Base-by-base conservation (phyloP, 2,113 vertebrate genomes). In the Lepidiolamprologus cunningtoni region DNA sequence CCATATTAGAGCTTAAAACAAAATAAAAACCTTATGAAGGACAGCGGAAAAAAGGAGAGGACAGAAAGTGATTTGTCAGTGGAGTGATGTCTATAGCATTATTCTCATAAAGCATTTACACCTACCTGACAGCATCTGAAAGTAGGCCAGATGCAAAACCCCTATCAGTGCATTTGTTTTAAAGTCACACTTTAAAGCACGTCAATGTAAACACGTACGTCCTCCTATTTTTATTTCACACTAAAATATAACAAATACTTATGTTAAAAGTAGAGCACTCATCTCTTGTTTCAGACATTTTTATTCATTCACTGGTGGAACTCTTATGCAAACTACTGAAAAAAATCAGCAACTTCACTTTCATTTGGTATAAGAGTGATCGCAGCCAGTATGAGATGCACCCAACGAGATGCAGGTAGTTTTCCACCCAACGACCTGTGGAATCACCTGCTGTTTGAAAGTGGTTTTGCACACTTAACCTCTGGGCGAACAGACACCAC, bases 81-180 rank as follows among this genome's bases (percentile, higher is more conserved):
- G 3, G 58, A 35, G 53, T 6, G 55, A 81, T 42, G 84, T 81
- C 55, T 81, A 53, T 13, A 78, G 83, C 28, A 14, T n/a, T 76
- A 10, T 76, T 58, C 86, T 86, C 84, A 55, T 26, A 87, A 79
- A 89, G 90, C 83, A 87, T 91, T 89, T 81, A 89, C 87, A 93
- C 89, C 86, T 90, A 85, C 42, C 73, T 87, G 85, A 81, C 86
- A 88, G 71, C 81, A 79, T 78, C 61, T 84, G 73, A 87, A 83
- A 84, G 63, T 26, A 23, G 76, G 37, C 87, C 87, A 78, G 81
- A 84, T 86, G 82, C 82, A 84, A 89, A 84, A 84, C n/a, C 58
- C 35, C 40, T 82, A 86, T 90, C 61, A 88, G 68, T 80, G 81
- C n/a, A 17, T 82, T 82, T 80, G 84, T 66, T 91, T 10, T 47